phyloP scores from a whole-genome alignment of 2,888 invertebrate species.

The Caradrina clavipalpis region DNA sequence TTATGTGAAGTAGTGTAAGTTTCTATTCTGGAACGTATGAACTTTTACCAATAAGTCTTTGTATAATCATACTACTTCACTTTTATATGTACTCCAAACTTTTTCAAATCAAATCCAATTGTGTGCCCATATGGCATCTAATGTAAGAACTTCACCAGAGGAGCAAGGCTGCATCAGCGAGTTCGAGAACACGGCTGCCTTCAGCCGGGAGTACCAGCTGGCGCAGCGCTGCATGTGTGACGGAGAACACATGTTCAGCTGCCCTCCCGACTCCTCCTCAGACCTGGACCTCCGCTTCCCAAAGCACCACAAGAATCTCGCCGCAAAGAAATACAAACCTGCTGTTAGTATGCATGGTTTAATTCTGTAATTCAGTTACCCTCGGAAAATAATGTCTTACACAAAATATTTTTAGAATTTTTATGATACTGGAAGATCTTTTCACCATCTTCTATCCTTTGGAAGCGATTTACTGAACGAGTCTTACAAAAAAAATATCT shows the following conservation, averaged over 20 bases:
- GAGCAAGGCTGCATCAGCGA: constrained; percentile 97
- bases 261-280: constrained; percentile 91
- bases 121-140: constrained; percentile 34
- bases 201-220: constrained; percentile 97
- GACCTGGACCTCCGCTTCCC: constrained; percentile 92
- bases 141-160: constrained; percentile 82
- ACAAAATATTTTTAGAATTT: constrained; percentile 50
- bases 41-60: too few species aligned
- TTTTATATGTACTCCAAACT: not conserved
- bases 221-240: constrained; percentile 99
- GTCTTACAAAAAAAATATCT: constrained; percentile 6
- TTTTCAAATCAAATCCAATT: not conserved
- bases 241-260: constrained; percentile 99
- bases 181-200: constrained; percentile 98
- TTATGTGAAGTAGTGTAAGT: too few species aligned
- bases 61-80: too few species aligned
- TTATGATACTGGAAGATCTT: constrained; percentile 30
- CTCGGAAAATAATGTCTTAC: constrained; percentile 24
- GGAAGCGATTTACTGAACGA: constrained; percentile 34
- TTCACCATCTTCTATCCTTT: constrained; percentile 32
- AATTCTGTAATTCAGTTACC: constrained; percentile 31
- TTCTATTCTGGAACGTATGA: too few species aligned
- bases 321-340: constrained; percentile 94
- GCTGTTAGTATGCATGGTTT: constrained; percentile 77
- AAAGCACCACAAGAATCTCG: constrained; percentile 93